Evolutionary conservation across 2,113 vertebrate species (phyloP), one percentile per base, ranked within the genome.

Genomic region (Sporophila hypoxantha): DNA sequence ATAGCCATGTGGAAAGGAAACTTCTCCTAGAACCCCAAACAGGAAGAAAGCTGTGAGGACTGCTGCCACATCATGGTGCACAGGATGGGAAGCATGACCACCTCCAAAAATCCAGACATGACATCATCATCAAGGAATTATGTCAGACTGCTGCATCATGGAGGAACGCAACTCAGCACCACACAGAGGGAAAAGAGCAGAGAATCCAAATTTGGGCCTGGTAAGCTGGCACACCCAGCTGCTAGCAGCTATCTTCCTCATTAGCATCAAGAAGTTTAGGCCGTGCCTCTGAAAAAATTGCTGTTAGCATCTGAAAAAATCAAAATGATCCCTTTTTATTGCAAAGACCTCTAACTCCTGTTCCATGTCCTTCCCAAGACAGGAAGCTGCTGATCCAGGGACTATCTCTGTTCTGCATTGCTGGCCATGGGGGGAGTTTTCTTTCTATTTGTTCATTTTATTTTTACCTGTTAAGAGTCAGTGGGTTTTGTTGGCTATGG

Each of bases 401-500:
- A 32, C 39, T 10, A 8, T 19, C 50, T 73, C 74, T 60, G 46
- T 27, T 56, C 62, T 65, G 23, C 34, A 39, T 36, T 0, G 0
- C 6, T 39, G 17, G 32, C 20, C 32, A 29, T 18, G 12, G 6
- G 1, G 0, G 17, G 16, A 67, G 3, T 39, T 56, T 47, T 64
- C 12, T 36, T 29, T n/a, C 18, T 21, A 52, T 50, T 49, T 73
- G 18, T 29, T 44, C 3, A 29, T 29, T 57, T 53, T 27, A 20
- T 42, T 86, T 86, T 49, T 56, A 21, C 18, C 32, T 30, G 32
- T 26, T 37, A 56, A 59, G 32, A 59, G 17, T 19, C 39, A 44
- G 29, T 9, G 15, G 14, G 10, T 25, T 62, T 47, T 59, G 34
- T 25, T 0, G 0, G 19, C 46, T 68, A 10, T 8, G n/a, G 13